Conservation (phyloP, 2,888 invertebrate species). For the Rhimphoctona megacephalus region DNA sequence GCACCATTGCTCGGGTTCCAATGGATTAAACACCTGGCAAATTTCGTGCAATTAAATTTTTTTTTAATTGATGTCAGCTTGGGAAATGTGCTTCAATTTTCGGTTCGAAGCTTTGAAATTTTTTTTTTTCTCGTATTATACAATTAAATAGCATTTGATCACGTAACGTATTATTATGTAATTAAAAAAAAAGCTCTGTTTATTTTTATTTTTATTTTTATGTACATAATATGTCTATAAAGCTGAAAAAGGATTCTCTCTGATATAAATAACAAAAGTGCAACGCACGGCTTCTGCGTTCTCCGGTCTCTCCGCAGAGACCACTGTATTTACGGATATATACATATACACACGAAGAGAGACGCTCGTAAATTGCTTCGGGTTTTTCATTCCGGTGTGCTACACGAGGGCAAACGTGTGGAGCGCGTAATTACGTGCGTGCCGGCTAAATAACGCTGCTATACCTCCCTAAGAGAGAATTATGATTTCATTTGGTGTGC, state of each 20-base stretch:
- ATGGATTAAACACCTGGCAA: background rate
- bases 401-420: constrained; percentile 54
- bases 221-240: background rate
- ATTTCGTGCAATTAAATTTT: background rate
- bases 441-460: constrained; percentile 70
- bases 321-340: constrained; percentile 26
- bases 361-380: constrained; percentile 69
- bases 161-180: background rate
- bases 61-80: background rate
- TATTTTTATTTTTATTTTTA: background rate
- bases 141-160: background rate
- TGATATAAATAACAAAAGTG: constrained; percentile 60
- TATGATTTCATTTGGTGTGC: constrained; percentile 72
- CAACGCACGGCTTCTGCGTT: constrained; percentile 36
- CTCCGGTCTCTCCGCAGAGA: constrained; percentile 12
- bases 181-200: background rate
- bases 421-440: constrained; percentile 71
- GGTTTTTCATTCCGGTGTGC: constrained; percentile 69
- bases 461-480: constrained; percentile 71
- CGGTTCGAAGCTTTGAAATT: background rate
- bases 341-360: constrained; percentile 25
- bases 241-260: constrained; percentile 26
- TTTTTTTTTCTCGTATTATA: background rate
- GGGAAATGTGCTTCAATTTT: background rate
- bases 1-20: background rate